A percentile compares a stretch with the other conserved stretches of the same genome.
Conservation (phyloP, 1,140 invertebrate genomes). For the Liolophura sinensis region DNA sequence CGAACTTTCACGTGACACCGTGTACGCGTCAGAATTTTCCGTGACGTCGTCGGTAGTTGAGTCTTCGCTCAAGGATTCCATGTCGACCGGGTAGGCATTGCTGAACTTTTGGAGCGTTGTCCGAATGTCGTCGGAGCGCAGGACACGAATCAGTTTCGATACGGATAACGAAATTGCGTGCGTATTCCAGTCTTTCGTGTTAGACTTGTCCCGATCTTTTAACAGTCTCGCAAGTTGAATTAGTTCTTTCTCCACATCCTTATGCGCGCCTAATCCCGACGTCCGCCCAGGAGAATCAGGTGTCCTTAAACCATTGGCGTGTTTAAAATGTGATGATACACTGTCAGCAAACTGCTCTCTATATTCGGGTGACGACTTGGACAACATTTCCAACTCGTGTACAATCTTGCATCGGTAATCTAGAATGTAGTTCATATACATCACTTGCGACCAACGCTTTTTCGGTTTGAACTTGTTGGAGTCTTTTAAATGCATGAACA, state of each 20-base stretch:
- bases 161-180: neutral
- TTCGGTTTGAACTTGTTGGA: constrained; percentile 24
- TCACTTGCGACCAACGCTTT: constrained; percentile 36
- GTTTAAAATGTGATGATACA: constrained; percentile 6
- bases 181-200: neutral
- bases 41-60: neutral
- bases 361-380: neutral
- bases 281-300: neutral
- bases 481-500: constrained; percentile 31
- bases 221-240: neutral
- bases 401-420: constrained; percentile 15
- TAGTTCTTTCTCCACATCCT: neutral
- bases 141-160: neutral
- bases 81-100: neutral
- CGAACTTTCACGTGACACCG: constrained; percentile 17
- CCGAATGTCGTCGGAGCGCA: neutral
- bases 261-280: neutral
- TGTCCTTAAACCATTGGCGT: neutral
- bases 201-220: neutral
- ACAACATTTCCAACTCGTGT: neutral
- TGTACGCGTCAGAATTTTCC: constrained; percentile 11
- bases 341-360: constrained; percentile 5
- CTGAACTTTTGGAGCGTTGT: neutral
- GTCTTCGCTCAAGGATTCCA: constrained; percentile 2
- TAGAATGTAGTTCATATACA: constrained; percentile 34